A percentile compares a stretch with the other conserved stretches of the same genome.
These are phyloP conservation scores for Triplophysa bombifrons DNA, from an alignment of 2,797 vertebrate species.

Conservation along the genomic window DNA sequence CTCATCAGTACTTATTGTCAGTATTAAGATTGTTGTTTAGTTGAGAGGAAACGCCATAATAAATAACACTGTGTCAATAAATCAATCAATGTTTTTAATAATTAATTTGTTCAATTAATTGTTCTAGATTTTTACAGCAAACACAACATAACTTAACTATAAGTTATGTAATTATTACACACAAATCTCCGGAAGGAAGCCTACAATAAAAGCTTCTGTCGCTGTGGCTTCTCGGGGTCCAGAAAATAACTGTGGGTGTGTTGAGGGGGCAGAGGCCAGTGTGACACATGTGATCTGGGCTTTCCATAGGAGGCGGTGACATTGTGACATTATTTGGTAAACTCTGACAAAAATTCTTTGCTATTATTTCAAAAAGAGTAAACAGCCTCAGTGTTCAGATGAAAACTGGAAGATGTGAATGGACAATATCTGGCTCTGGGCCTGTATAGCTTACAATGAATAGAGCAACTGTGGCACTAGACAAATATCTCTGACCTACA, in stretches of 20 bases:
- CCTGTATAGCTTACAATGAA: conserved; percentile 44
- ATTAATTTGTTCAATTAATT: conserved; percentile 8
- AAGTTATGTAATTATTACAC: no score
- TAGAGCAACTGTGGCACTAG: conserved; percentile 29
- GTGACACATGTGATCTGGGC: conserved; percentile 47
- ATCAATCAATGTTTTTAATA: no score
- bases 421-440: conserved; percentile 53
- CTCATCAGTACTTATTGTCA: no score
- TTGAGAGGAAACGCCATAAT: not conserved
- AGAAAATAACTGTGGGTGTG: conserved; percentile 41
- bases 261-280: conserved; percentile 35
- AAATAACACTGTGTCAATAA: not conserved
- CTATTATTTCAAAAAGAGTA: conserved; percentile 54
- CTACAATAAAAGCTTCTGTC: conserved; percentile 29
- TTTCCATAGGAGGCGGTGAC: conserved; percentile 39
- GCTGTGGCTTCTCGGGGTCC: conserved; percentile 23
- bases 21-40: not conserved
- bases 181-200: conserved; percentile 12
- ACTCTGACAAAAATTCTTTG: conserved; percentile 56
- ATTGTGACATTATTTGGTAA: conserved; percentile 58
- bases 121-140: no score
- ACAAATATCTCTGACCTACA: conserved; percentile 45
- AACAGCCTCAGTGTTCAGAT: conserved; percentile 58
- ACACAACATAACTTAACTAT: no score
- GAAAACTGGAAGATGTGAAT: conserved; percentile 53